These are phyloP conservation scores for Oncorhynchus kisutch DNA, from an alignment of 2,113 vertebrate species.

Conservation along the genomic window DNA sequence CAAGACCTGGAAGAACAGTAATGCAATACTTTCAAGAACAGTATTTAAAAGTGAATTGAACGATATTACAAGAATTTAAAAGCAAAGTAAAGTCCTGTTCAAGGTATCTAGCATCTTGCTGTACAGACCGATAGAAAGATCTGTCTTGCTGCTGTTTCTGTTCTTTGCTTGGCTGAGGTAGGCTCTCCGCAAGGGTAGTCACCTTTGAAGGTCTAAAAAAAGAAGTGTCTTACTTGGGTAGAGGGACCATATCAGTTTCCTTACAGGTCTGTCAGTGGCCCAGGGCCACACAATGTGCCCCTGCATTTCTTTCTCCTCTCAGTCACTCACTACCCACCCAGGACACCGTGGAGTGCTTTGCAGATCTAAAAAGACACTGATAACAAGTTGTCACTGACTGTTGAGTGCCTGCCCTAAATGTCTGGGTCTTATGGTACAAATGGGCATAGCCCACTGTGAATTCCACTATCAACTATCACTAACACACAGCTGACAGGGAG, in stretches of 20 bases:
- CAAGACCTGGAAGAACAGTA: too few relatives aligned
- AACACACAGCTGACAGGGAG: too few relatives aligned
- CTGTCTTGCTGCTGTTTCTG: constrained; percentile 14
- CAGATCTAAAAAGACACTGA: constrained; percentile 4
- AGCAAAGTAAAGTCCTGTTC: not conserved
- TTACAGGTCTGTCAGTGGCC: constrained; percentile 11
- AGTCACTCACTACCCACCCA: not conserved
- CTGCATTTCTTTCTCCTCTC: constrained; percentile 7
- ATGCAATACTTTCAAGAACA: not conserved
- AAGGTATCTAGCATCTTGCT: not conserved
- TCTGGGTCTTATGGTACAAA: constrained; percentile 25
- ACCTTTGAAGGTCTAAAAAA: constrained; percentile 64
- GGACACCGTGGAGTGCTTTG: constrained; percentile 7
- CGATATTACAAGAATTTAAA: too few relatives aligned
- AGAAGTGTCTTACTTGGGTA: constrained; percentile 52
- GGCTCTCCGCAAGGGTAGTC: constrained; percentile 32
- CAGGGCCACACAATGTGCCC: constrained; percentile 9
- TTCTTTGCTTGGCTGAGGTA: constrained; percentile 6
- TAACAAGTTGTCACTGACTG: not conserved
- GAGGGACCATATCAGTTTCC: constrained; percentile 61
- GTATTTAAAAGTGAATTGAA: not conserved
- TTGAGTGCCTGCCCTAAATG: not conserved
- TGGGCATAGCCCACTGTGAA: constrained; percentile 10
- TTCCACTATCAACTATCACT: too few relatives aligned
- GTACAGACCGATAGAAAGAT: not conserved